Evolutionary conservation across 2,888 invertebrate species (phyloP).

Genomic region (Malthinus seriepunctatus): DNA sequence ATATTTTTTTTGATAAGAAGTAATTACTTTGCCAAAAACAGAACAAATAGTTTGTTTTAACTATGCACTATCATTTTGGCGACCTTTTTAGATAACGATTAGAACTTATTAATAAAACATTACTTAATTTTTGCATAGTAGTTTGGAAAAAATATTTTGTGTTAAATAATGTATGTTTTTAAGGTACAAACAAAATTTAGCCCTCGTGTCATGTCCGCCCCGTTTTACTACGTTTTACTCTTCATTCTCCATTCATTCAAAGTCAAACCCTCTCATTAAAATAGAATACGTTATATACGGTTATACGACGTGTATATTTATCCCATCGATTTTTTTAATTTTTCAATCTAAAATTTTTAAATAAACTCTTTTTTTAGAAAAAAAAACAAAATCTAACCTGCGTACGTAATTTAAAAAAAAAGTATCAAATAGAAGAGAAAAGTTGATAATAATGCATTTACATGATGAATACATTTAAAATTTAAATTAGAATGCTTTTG

Average conservation of each 20-base stretch:
- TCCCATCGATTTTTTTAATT: no score
- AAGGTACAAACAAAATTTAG: not conserved
- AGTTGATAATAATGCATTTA: constrained; percentile 8
- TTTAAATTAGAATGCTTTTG: constrained; percentile 8
- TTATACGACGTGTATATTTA: no score
- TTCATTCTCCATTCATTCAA: constrained; percentile 1
- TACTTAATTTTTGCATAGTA: constrained; percentile 4
- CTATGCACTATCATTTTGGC: constrained; percentile 1
- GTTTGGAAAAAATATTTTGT: no score
- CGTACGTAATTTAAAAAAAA: no score
- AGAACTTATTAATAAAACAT: constrained; percentile 5
- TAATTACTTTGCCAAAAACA: constrained; percentile 3
- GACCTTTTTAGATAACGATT: constrained; percentile 8
- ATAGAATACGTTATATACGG: not conserved
- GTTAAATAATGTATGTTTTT: no score
- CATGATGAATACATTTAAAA: constrained; percentile 13
- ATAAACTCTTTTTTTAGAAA: no score
- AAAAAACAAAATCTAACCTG: no score
- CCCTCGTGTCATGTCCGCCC: constrained; percentile 1
- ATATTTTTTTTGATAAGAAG: not conserved
- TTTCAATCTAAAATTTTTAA: no score
- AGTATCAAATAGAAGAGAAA: no score
- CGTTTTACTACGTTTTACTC: constrained; percentile 4
- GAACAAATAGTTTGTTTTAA: not conserved
- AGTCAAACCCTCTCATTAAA: constrained; percentile 4